A percentile compares a stretch with the other conserved stretches of the same genome.
Evolutionary conservation across 2,113 vertebrate genomes (phyloP).

Genomic region (Numenius arquata): DNA sequence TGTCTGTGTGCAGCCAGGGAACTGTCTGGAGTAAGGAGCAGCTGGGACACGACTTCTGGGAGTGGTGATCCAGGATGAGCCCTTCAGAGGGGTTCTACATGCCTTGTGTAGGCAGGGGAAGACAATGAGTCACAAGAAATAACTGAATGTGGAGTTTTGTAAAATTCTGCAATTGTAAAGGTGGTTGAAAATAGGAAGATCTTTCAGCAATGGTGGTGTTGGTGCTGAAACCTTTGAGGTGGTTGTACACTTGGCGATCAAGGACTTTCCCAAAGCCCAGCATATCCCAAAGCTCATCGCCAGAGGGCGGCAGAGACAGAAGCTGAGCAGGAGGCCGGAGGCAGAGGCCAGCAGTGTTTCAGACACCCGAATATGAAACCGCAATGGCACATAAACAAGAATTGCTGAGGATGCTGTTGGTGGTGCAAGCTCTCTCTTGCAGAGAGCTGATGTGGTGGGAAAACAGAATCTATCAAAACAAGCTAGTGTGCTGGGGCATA

Average conservation of each 20-base stretch:
- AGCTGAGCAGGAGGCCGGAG: neutral
- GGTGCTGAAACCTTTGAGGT: neutral
- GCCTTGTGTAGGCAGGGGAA: neutral
- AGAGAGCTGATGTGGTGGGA: neutral
- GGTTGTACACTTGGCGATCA: neutral
- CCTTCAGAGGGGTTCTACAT: neutral
- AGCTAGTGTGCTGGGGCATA: rapidly evolving
- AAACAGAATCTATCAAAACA: neutral
- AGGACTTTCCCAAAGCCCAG: neutral
- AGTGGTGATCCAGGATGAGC: neutral
- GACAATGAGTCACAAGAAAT: neutral
- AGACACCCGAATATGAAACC: rapidly evolving
- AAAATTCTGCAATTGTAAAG: neutral
- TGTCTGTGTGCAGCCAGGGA: neutral
- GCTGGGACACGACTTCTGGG: neutral
- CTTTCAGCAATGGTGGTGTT: neutral
- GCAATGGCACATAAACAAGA: rapidly evolving
- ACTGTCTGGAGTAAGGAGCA: neutral
- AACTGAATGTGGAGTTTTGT: neutral
- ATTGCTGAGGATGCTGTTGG: neutral
- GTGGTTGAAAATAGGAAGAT: neutral
- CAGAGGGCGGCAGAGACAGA: slow-evolving; percentile 59
- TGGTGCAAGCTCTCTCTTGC: too few species aligned
- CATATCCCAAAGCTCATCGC: neutral
- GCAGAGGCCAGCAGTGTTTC: rapidly evolving